Percentiles rank a stretch among this genome's conserved stretches.
Conservation (phyloP, 2,797 vertebrate species). For the Helostoma temminkii region DNA sequence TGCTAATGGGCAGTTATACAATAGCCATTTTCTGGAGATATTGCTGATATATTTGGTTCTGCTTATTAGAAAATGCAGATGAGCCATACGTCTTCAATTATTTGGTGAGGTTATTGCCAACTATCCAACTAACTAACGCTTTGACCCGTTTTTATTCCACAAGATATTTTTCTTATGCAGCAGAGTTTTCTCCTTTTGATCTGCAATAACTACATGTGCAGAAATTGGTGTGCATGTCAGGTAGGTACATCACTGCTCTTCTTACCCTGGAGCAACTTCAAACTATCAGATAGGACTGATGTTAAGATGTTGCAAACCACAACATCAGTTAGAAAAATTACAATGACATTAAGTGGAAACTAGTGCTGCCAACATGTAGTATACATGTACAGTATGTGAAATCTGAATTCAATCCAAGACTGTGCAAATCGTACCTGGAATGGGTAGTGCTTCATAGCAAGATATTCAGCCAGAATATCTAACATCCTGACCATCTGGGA, state of each 20-base stretch:
- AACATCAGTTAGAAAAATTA: neutral
- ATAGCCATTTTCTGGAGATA: neutral
- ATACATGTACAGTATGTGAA: too few relatives aligned
- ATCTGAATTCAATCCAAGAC: neutral
- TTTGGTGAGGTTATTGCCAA: too few relatives aligned
- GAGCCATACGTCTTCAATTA: too few relatives aligned
- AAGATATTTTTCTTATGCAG: neutral
- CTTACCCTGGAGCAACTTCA: neutral
- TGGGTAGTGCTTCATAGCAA: slow-evolving; percentile 93
- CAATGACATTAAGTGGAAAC: neutral
- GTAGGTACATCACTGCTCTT: neutral
- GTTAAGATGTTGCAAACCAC: neutral
- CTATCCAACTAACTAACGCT: too few relatives aligned
- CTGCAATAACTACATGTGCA: neutral
- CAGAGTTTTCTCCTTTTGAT: neutral
- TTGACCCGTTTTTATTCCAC: too few relatives aligned
- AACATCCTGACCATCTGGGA: slow-evolving; percentile 99
- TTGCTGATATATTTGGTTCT: neutral
- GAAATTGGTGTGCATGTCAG: neutral
- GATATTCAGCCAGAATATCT: slow-evolving; percentile 98
- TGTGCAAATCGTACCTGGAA: slow-evolving; percentile 89
- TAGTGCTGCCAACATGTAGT: neutral
- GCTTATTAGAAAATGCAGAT: neutral
- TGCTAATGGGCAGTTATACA: neutral
- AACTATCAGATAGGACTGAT: neutral